Percentiles rank a stretch among this genome's conserved stretches.
phyloP scores from a whole-genome alignment of 2,797 vertebrate species.

The Smutsia gigantea region DNA sequence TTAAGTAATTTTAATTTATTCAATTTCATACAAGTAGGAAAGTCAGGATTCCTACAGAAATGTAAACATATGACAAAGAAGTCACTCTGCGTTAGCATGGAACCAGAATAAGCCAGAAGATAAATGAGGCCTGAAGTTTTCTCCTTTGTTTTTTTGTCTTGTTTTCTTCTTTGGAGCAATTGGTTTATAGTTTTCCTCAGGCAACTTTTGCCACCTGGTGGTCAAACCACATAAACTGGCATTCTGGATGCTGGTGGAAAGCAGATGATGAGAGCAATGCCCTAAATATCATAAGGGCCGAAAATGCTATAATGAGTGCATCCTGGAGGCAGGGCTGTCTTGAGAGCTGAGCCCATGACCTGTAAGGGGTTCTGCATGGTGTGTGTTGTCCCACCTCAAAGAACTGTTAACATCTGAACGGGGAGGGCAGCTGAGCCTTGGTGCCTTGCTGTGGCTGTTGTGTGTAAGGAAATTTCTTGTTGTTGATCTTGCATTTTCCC shows the following conservation, averaged over 20 bases:
- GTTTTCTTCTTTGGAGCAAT: neutral
- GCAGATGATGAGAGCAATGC: neutral
- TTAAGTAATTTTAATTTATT: neutral
- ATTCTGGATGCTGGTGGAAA: neutral
- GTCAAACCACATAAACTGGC: conserved; percentile 41
- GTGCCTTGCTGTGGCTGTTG: neutral
- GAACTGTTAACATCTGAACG: neutral
- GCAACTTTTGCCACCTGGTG: conserved; percentile 80
- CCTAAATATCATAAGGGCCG: neutral
- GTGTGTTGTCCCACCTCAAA: neutral
- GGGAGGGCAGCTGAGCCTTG: neutral
- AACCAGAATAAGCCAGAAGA: neutral
- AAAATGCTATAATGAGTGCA: neutral
- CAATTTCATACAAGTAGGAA: neutral
- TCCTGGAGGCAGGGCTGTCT: neutral
- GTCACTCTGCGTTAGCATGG: neutral
- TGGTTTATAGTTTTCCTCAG: conserved; percentile 26
- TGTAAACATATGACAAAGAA: neutral
- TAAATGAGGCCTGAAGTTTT: neutral
- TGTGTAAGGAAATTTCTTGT: neutral
- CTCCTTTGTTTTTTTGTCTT: neutral
- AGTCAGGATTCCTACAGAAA: neutral
- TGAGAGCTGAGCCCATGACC: neutral
- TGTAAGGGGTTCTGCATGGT: neutral
- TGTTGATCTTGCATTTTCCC: neutral